A percentile compares a stretch with the other conserved stretches of the same genome.
These are phyloP conservation scores for Hyles vespertilio DNA, from an alignment of 1,140 invertebrate genomes.

Conservation along the genomic window DNA sequence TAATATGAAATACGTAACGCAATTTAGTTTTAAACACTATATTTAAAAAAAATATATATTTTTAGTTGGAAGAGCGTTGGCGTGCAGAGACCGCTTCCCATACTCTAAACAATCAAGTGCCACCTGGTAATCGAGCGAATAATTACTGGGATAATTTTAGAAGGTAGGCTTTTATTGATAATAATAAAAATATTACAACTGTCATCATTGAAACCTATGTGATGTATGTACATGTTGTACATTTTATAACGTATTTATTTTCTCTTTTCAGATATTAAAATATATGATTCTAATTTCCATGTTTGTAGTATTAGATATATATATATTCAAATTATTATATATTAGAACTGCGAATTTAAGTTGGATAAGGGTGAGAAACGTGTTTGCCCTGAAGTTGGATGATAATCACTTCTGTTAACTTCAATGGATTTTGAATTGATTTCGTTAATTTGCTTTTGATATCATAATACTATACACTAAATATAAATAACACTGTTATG, in stretches of 20 bases:
- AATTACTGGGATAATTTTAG: conserved; percentile 95
- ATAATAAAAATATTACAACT: background rate
- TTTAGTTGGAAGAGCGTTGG: conserved; percentile 66
- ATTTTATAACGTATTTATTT: conserved; percentile 33
- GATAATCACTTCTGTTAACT: too few relatives aligned
- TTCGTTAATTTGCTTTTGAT: background rate
- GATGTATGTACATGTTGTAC: conserved; percentile 12
- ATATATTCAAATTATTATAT: conserved; percentile 14
- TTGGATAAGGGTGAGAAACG: conserved; percentile 27
- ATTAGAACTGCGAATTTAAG: conserved; percentile 10
- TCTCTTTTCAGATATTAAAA: conserved; percentile 69
- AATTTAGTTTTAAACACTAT: too few relatives aligned
- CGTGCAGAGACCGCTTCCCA: conserved; percentile 61
- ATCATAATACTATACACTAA: background rate
- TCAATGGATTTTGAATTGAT: background rate
- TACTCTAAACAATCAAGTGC: conserved; percentile 89
- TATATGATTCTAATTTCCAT: conserved; percentile 30
- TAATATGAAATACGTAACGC: too few relatives aligned
- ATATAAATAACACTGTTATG: too few relatives aligned
- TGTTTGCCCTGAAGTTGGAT: conserved; percentile 18
- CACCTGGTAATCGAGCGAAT: conserved; percentile 90
- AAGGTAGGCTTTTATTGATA: conserved; percentile 76
- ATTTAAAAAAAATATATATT: too few relatives aligned
- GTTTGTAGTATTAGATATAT: conserved; percentile 23
- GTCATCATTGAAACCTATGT: background rate